A percentile compares a stretch with the other conserved stretches of the same genome.
These are phyloP conservation scores for Cosmia trapezina DNA, from an alignment of 2,888 invertebrate species.

Conservation along the genomic window DNA sequence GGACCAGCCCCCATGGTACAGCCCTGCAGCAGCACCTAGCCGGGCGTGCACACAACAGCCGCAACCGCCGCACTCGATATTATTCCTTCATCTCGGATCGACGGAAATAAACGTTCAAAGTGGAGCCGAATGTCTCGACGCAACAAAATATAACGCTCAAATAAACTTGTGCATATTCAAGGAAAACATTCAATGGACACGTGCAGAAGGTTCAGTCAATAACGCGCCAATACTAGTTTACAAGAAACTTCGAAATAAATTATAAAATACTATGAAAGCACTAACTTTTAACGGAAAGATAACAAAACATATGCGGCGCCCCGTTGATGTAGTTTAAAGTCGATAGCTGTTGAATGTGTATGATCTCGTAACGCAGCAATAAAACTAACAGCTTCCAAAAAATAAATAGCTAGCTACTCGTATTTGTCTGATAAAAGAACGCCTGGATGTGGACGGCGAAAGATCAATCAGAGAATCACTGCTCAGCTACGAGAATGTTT, in stretches of 20 bases:
- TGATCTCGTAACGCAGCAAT: not conserved
- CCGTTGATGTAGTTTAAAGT: not conserved
- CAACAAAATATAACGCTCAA: slow-evolving; percentile 53
- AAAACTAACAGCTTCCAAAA: not conserved
- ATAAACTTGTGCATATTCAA: slow-evolving; percentile 57
- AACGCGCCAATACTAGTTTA: not conserved
- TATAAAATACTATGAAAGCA: not conserved
- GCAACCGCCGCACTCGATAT: slow-evolving; percentile 20
- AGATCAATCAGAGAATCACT: not conserved
- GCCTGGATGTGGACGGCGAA: not conserved
- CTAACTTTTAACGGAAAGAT: not conserved
- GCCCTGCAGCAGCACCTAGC: too few species aligned
- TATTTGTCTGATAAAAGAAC: not conserved
- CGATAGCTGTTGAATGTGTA: not conserved
- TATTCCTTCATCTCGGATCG: slow-evolving; percentile 57
- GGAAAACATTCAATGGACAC: not conserved
- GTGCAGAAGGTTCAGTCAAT: slow-evolving; percentile 30
- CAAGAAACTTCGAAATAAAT: not conserved
- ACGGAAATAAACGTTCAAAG: slow-evolving; percentile 58
- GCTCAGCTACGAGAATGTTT: not conserved
- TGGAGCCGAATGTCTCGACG: slow-evolving; percentile 54
- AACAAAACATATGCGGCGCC: not conserved
- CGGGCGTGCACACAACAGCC: not conserved
- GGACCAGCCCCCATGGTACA: not conserved
- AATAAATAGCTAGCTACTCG: not conserved